Evolutionary conservation across 2,888 invertebrate genomes (phyloP).

Genomic region (Anorthoa munda): DNA sequence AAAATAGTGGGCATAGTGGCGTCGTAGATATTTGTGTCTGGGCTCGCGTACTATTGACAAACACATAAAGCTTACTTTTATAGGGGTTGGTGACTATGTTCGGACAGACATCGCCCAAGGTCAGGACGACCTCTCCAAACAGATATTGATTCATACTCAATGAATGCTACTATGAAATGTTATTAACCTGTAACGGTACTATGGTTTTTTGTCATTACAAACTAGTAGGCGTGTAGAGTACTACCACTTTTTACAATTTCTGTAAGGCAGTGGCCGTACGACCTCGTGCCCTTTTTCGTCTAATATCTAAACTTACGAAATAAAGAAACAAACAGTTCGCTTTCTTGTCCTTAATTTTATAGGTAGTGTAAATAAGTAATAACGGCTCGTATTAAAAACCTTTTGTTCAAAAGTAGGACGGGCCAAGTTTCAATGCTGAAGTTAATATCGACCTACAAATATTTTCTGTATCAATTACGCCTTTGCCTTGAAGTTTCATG

Average conservation of each 20-base stretch:
- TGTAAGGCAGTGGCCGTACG: conserved; percentile 19
- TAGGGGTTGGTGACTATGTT: conserved; percentile 49
- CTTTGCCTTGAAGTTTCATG: conserved; percentile 64
- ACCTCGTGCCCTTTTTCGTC: conserved; percentile 61
- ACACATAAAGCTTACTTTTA: conserved; percentile 59
- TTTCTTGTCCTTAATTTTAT: conserved; percentile 51
- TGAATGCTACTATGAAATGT: conserved; percentile 44
- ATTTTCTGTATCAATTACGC: conserved; percentile 62
- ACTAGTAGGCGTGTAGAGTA: conserved; percentile 20
- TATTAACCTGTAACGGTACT: conserved; percentile 57
- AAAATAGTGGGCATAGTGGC: conserved; percentile 30
- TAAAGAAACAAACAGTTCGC: conserved; percentile 40
- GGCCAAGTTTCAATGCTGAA: conserved; percentile 67
- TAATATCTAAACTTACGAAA: conserved; percentile 46
- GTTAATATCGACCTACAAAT: conserved; percentile 64
- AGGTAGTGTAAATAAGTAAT: conserved; percentile 48
- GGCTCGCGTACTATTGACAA: conserved; percentile 59
- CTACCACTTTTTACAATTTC: conserved; percentile 33
- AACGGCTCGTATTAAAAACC: conserved; percentile 48
- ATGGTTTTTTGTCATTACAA: conserved; percentile 40
- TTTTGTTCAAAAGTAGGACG: conserved; percentile 71
- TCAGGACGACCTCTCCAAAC: conserved; percentile 58
- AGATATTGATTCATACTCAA: conserved; percentile 61
- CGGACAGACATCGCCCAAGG: conserved; percentile 56
- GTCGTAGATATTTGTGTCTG: conserved; percentile 47